phyloP scores from a whole-genome alignment of 2,113 vertebrate species.

The Hippopotamus amphibius region DNA sequence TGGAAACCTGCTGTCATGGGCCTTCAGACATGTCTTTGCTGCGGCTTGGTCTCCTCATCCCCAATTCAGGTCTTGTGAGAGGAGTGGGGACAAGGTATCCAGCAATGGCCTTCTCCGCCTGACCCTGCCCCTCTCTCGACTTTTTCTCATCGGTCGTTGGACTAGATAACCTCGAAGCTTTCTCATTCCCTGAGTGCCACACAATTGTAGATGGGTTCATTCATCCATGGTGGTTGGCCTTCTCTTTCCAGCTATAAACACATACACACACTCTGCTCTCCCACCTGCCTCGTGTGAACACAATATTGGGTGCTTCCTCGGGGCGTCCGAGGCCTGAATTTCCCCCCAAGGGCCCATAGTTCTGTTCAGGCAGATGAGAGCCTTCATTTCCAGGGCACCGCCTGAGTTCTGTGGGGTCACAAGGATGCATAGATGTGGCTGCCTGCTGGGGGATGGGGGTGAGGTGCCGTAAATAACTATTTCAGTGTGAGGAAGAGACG shows the following conservation, averaged over 20 bases:
- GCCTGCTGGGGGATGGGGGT: neutral
- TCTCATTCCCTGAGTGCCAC: fast-evolving
- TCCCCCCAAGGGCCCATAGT: neutral
- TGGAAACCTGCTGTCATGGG: neutral
- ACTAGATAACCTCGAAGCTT: neutral
- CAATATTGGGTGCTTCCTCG: neutral
- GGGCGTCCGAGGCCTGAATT: neutral
- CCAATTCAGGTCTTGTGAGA: neutral
- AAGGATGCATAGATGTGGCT: neutral
- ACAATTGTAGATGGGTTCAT: neutral
- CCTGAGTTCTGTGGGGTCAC: neutral
- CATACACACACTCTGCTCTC: fast-evolving
- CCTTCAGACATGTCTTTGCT: neutral
- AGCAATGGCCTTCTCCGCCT: neutral
- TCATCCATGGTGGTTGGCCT: fast-evolving
- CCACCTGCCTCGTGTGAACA: neutral
- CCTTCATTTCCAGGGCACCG: neutral
- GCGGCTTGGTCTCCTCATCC: neutral
- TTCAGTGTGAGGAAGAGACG: neutral
- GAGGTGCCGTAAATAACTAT: neutral
- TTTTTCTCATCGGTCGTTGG: neutral
- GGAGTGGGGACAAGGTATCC: neutral
- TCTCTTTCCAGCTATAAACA: neutral
- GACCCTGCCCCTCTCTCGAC: neutral
- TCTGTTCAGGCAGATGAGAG: neutral